These are phyloP conservation scores for Takifugu bimaculatus DNA, from an alignment of 2,113 vertebrate species.

Conservation along the genomic window DNA sequence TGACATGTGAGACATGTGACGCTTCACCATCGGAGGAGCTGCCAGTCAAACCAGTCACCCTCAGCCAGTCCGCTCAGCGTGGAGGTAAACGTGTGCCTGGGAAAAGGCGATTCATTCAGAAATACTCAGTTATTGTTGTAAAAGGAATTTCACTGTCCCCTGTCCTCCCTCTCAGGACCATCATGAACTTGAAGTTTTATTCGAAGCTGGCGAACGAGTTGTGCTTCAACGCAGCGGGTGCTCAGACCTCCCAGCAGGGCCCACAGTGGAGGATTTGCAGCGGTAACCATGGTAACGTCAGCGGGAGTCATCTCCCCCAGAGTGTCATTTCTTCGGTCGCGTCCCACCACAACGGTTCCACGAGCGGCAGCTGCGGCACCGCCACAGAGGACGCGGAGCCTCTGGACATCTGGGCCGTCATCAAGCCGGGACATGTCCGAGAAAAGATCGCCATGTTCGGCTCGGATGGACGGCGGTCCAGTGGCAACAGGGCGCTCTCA, in stretches of 20 bases:
- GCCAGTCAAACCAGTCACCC: slow-evolving; percentile 69
- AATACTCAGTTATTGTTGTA: too few relatives aligned
- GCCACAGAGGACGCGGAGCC: slow-evolving; percentile 74
- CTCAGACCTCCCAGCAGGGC: slow-evolving; percentile 64
- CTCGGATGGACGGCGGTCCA: slow-evolving; percentile 22
- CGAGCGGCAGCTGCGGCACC: not conserved
- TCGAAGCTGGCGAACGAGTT: slow-evolving; percentile 69
- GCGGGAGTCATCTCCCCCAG: slow-evolving; percentile 58
- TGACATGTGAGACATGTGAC: slow-evolving; percentile 57
- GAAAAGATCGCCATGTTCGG: slow-evolving; percentile 96
- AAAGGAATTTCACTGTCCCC: too few relatives aligned
- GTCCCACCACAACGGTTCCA: slow-evolving; percentile 53
- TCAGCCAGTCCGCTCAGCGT: slow-evolving; percentile 63
- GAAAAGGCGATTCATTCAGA: too few relatives aligned
- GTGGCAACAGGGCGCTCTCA: not conserved
- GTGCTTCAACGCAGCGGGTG: slow-evolving; percentile 67
- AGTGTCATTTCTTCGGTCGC: slow-evolving; percentile 78
- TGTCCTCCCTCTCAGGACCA: slow-evolving; percentile 70
- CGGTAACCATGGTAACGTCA: slow-evolving; percentile 58
- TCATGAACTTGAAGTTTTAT: slow-evolving; percentile 88
- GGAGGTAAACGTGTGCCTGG: slow-evolving; percentile 63
- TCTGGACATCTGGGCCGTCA: slow-evolving; percentile 86
- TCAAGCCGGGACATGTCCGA: slow-evolving; percentile 92
- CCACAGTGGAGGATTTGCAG: slow-evolving; percentile 50
- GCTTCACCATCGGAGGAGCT: slow-evolving; percentile 75